These are phyloP conservation scores for Epicampocera succincta DNA, from an alignment of 2,888 invertebrate species.

Conservation along the genomic window DNA sequence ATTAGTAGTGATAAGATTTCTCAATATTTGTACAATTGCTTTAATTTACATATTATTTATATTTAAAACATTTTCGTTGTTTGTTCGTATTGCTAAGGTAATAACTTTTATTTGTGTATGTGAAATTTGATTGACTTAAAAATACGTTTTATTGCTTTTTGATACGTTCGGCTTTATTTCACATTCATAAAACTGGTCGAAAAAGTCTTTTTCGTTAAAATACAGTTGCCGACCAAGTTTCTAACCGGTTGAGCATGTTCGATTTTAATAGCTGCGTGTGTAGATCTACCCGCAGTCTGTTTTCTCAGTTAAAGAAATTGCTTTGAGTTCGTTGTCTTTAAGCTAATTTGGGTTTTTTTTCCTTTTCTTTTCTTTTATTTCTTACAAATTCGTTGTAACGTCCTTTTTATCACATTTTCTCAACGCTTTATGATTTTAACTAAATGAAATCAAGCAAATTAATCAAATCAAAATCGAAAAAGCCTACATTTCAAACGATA, in stretches of 20 bases:
- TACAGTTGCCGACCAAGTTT: constrained; percentile 11
- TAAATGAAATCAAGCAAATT: constrained; percentile 21
- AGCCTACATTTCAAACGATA: background rate
- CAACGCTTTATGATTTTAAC: background rate
- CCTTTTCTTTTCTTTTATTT: constrained; percentile 16
- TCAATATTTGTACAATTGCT: constrained; percentile 66
- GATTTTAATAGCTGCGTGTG: background rate
- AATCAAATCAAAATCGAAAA: constrained; percentile 4
- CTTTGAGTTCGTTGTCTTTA: constrained; percentile 55
- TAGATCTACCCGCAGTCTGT: background rate
- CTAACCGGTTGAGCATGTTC: constrained; percentile 78
- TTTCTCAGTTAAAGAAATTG: constrained; percentile 24
- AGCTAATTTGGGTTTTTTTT: background rate
- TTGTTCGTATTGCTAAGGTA: constrained; percentile 33
- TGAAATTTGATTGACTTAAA: constrained; percentile 66
- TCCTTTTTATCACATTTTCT: constrained; percentile 40
- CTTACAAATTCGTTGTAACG: constrained; percentile 46
- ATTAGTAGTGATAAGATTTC: constrained; percentile 35
- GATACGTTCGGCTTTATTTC: constrained; percentile 76
- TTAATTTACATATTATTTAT: constrained; percentile 52
- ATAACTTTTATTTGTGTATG: constrained; percentile 16
- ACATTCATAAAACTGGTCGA: constrained; percentile 66
- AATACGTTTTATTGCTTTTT: constrained; percentile 82
- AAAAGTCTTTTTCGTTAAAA: constrained; percentile 66
- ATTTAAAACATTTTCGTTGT: constrained; percentile 58